phyloP scores from a whole-genome alignment of 2,888 invertebrate genomes.

The Panopea generosa region DNA sequence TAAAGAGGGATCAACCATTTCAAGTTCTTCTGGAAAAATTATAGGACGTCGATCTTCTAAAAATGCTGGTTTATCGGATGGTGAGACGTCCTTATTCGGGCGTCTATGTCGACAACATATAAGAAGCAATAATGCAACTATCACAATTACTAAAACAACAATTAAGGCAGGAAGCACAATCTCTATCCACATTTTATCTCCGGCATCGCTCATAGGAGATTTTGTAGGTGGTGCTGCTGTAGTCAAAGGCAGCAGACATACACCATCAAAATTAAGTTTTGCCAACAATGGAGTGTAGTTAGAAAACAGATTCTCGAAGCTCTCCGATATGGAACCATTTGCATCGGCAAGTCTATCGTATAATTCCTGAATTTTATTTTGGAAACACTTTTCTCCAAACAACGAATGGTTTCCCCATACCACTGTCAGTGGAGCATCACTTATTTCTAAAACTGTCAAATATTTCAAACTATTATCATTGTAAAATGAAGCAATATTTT shows the following conservation, averaged over 20 bases:
- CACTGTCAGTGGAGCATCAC: conserved; percentile 40
- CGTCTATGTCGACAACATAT: conserved; percentile 57
- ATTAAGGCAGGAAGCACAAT: conserved; percentile 61
- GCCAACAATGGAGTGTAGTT: conserved; percentile 26
- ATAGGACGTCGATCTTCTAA: conserved; percentile 76
- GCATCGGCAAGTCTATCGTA: conserved; percentile 39
- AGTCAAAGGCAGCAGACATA: conserved; percentile 44
- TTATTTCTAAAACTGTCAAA: conserved; percentile 48
- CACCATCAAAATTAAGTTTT: conserved; percentile 40
- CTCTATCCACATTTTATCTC: conserved; percentile 62
- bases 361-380: conserved; percentile 36
- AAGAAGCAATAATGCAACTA: conserved; percentile 56
- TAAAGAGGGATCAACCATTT: conserved; percentile 67
- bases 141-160: conserved; percentile 56
- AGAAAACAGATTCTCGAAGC: conserved; percentile 33
- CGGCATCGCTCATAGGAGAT: conserved; percentile 33
- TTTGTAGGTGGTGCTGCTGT: conserved; percentile 25
- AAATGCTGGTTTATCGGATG: conserved; percentile 72
- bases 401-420: conserved; percentile 59
- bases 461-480: conserved; percentile 36
- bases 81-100: conserved; percentile 53
- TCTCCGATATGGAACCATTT: conserved; percentile 34
- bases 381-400: conserved; percentile 40
- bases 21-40: conserved; percentile 76
- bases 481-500: conserved; percentile 40